These are phyloP conservation scores for Sarotherodon lohbergeri DNA, from an alignment of 2,113 vertebrate species.

Conservation along the genomic window DNA sequence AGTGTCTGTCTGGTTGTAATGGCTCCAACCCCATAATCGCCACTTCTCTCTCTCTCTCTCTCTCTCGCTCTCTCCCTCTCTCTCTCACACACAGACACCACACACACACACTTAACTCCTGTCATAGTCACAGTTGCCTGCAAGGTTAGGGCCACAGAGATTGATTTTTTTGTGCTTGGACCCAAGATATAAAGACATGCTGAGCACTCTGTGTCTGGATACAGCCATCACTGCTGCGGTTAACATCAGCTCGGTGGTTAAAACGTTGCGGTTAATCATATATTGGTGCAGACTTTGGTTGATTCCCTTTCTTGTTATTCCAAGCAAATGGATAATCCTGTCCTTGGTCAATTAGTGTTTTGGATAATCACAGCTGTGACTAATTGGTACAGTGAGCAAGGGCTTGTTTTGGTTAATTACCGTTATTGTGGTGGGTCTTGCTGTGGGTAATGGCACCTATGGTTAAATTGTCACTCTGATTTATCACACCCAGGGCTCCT, in stretches of 20 bases:
- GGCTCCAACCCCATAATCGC: slow-evolving; percentile 59
- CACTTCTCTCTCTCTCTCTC: background rate
- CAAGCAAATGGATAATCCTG: slow-evolving; percentile 45
- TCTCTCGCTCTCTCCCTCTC: accelerated
- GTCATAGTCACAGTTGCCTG: slow-evolving; percentile 37
- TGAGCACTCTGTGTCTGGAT: slow-evolving; percentile 22
- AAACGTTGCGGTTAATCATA: slow-evolving; percentile 48
- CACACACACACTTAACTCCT: background rate
- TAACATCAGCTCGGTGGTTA: slow-evolving; percentile 39
- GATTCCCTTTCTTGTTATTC: slow-evolving; percentile 29
- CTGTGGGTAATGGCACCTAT: slow-evolving; percentile 62
- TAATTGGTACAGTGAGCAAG: slow-evolving; percentile 60
- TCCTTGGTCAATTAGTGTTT: slow-evolving; percentile 66
- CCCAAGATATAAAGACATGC: slow-evolving; percentile 18
- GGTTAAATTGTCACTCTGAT: slow-evolving; percentile 61
- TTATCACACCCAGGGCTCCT: background rate
- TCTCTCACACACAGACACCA: background rate
- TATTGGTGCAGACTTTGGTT: slow-evolving; percentile 21
- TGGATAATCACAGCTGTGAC: slow-evolving; percentile 67
- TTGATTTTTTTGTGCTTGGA: slow-evolving; percentile 34
- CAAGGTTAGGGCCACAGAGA: slow-evolving; percentile 47
- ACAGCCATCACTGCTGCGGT: slow-evolving; percentile 19
- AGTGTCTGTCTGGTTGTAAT: slow-evolving; percentile 74
- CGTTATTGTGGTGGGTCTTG: slow-evolving; percentile 35
- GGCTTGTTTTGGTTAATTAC: slow-evolving; percentile 66